Conservation (phyloP, 1,140 invertebrate species). For the Drosophila santomea region DNA sequence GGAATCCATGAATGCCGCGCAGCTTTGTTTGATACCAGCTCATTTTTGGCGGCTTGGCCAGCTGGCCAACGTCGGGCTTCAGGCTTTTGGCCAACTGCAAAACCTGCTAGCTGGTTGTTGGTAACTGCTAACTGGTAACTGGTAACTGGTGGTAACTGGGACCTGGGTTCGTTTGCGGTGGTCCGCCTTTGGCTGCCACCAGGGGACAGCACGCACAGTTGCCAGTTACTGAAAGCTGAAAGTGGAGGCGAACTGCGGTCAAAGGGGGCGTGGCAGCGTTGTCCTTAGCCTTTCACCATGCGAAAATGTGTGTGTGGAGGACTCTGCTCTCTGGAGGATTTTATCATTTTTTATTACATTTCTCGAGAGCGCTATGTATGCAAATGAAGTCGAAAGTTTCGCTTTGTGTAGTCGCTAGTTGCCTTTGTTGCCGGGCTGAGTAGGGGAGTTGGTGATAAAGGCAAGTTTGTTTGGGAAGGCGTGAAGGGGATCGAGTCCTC, state of each 20-base stretch:
- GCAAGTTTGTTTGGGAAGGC: conserved; percentile 20
- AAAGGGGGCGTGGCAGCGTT: conserved; percentile 26
- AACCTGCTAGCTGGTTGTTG: conserved; percentile 12
- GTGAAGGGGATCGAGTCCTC: conserved; percentile 16
- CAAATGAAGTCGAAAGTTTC: conserved; percentile 83
- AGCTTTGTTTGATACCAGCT: conserved; percentile 77
- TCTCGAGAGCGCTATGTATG: conserved; percentile 83
- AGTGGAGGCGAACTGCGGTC: background rate
- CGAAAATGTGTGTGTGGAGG: conserved; percentile 4
- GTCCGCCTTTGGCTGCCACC: conserved; percentile 45
- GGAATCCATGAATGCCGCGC: conserved; percentile 71
- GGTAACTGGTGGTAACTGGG: conserved; percentile 32
- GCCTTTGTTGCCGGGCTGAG: conserved; percentile 38
- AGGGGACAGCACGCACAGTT: conserved; percentile 43
- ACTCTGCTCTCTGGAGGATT: conserved; percentile 56
- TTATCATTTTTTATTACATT: conserved; percentile 83
- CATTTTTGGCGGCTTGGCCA: conserved; percentile 63
- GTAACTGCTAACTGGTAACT: background rate
- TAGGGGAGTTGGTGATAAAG: conserved; percentile 8
- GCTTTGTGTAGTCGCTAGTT: conserved; percentile 76
- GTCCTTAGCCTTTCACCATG: conserved; percentile 12
- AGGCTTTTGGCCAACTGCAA: conserved; percentile 51
- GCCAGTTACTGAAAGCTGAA: conserved; percentile 46
- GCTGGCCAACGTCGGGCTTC: conserved; percentile 33
- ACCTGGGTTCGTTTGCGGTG: conserved; percentile 65